Evolutionary conservation across 2,113 vertebrate species (phyloP).

Genomic region (Grus americana): DNA sequence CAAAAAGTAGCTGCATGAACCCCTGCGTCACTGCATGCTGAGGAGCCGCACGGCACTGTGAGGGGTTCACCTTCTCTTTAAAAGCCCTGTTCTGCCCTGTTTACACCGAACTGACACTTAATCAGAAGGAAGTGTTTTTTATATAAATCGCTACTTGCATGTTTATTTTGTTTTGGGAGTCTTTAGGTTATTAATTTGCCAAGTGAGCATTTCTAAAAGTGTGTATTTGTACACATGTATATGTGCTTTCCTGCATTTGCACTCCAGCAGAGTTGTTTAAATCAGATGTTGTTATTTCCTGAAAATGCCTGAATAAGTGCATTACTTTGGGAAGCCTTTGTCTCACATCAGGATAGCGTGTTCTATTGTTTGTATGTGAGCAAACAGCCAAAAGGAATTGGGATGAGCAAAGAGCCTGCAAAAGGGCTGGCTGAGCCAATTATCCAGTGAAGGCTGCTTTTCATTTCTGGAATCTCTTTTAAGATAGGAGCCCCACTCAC

Average conservation of each 20-base stretch:
- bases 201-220: background rate
- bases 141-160: background rate
- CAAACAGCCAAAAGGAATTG: background rate
- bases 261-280: slow-evolving; percentile 20
- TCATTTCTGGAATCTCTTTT: background rate
- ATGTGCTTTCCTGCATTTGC: background rate
- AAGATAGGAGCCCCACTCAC: background rate
- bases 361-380: background rate
- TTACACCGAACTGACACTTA: background rate
- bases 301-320: background rate
- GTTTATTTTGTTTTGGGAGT: background rate
- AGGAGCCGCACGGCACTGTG: background rate
- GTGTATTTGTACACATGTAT: background rate
- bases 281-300: background rate
- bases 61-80: background rate
- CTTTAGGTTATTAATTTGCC: slow-evolving; percentile 18
- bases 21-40: background rate
- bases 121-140: background rate
- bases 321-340: slow-evolving; percentile 10
- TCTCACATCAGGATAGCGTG: background rate
- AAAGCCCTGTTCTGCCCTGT: background rate
- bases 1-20: background rate
- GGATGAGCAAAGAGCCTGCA: background rate
- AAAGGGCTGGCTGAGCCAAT: background rate
- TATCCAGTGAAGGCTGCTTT: background rate